Base-by-base conservation (phyloP, 2,113 vertebrate genomes). In the Nibea albiflora region DNA sequence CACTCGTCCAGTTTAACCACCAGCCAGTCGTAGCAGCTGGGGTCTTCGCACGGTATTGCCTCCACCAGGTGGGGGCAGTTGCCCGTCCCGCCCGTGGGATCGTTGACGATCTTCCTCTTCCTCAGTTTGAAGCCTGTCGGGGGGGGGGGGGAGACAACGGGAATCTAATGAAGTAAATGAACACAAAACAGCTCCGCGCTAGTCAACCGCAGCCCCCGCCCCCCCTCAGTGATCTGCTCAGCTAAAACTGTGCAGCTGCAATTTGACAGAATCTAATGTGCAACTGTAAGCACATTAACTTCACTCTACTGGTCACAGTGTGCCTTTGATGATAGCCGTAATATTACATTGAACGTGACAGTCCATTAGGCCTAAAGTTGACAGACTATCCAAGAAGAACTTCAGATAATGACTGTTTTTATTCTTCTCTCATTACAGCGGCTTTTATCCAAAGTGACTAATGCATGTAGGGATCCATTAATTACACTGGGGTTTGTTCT, bases 41-140 rank as follows among this genome's bases (percentile, higher is more conserved):
- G 98, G 15, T 99, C 98, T 19, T 99, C 98, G 78, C 98, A 99
- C 0, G 98, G 98, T 80, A 99, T 97, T 26, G 97, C 97, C 94
- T 99, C 98, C 72, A 96, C 91, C 70, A 99, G 94, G 85, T 99
- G 97, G 60, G 97, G 97, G 81, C 98, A 99, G 92, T 93, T 99
- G 47, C 97, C 96, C 0, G 94, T 95, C 15, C 95, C 96, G 5
- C 96, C 98, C 0, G 94, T 96, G 3, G 97, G 97, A 80, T 98
- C 97, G 28, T 96, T 99, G 22, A 90, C 90, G 75, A 99, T 96
- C 53, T 66, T 95, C 3, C 98, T 95, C 81, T 97, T 99, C 90
- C 98, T 96, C 76, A 99, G 89, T 89, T 98, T 99, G 92, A 99
- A 99, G 71, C 98, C 98, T 99, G 89, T 73, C 2, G n/a, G 52